Conservation (phyloP, 1,140 invertebrate species). For the Aphelenchoides avenae region DNA sequence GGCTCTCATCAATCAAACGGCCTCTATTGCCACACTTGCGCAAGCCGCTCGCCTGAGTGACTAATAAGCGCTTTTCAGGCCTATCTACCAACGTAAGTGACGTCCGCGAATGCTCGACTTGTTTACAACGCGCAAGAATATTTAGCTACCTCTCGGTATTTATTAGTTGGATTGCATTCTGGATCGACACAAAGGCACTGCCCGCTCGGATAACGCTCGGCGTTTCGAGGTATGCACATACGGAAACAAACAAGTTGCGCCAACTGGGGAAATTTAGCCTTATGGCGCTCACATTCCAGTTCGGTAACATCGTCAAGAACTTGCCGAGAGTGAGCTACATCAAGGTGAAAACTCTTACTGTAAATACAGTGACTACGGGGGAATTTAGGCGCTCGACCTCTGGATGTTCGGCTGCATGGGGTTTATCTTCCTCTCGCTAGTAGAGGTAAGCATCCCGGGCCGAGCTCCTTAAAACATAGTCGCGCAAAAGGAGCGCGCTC, state of each 20-base stretch:
- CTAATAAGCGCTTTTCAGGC: conserved; percentile 33
- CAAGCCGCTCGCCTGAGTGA: background rate
- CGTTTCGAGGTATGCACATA: conserved; percentile 30
- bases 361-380: background rate
- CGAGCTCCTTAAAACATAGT: background rate
- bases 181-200: conserved; percentile 58
- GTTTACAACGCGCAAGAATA: conserved; percentile 1
- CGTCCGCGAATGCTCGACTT: background rate
- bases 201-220: conserved; percentile 57
- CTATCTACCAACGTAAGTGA: conserved; percentile 48
- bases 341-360: conserved; percentile 28
- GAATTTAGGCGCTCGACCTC: conserved; percentile 51
- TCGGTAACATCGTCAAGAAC: conserved; percentile 58
- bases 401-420: conserved; percentile 59
- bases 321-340: conserved; percentile 53
- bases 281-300: conserved; percentile 54
- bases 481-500: background rate
- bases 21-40: background rate
- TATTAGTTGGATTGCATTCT: conserved; percentile 55
- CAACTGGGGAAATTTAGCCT: conserved; percentile 11
- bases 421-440: conserved; percentile 56
- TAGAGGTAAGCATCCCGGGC: too few species aligned
- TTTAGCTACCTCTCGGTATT: conserved; percentile 38
- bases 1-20: background rate
- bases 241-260: background rate